Conservation (phyloP, 2,797 vertebrate genomes). For the Macropus fuliginosus region DNA sequence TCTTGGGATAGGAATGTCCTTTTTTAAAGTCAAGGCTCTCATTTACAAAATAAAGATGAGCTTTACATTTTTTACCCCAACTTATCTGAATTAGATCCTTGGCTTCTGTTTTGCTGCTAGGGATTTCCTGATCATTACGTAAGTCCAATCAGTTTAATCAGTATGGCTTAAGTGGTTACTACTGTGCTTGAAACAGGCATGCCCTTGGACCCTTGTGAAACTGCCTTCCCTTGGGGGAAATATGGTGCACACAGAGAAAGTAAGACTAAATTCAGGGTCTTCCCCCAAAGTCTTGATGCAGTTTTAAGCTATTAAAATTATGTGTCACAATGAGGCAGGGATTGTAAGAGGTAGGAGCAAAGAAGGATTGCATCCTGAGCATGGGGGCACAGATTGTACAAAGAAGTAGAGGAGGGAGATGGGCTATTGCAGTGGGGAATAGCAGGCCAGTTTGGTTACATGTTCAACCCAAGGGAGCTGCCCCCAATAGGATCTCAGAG, state of each 20-base stretch:
- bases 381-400: too few species aligned
- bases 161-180: too few species aligned
- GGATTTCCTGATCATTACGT: neutral
- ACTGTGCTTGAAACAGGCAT: too few species aligned
- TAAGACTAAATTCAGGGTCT: too few species aligned
- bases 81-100: neutral
- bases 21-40: slow-evolving; percentile 30
- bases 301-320: neutral
- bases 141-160: too few species aligned
- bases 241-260: neutral
- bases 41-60: slow-evolving; percentile 13
- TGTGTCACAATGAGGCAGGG: too few species aligned
- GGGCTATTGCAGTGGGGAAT: neutral
- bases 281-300: too few species aligned
- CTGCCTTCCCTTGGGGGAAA: too few species aligned
- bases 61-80: neutral
- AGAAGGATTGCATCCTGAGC: neutral
- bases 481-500: neutral
- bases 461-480: neutral
- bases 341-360: neutral
- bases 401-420: neutral
- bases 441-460: neutral
- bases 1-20: slow-evolving; percentile 24
- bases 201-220: too few species aligned
- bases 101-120: neutral